Conservation (phyloP, 2,113 vertebrate species). For the Actenoides lindsayi region DNA sequence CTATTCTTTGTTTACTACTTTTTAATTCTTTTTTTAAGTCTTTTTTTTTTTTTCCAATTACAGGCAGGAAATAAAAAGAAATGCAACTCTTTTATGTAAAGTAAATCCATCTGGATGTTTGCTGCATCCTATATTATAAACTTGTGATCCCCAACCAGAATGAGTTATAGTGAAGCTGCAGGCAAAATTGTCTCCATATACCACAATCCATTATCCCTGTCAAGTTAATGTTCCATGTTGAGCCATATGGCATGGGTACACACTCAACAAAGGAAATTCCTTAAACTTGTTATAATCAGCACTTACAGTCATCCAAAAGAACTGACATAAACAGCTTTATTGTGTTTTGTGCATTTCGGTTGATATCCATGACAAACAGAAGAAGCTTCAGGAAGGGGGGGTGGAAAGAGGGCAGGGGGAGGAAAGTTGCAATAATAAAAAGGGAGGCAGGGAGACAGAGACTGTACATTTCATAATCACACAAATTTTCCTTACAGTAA, state of each 20-base stretch:
- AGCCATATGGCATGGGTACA: slow-evolving; percentile 89
- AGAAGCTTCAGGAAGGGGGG: slow-evolving; percentile 60
- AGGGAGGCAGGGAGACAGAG: slow-evolving; percentile 19
- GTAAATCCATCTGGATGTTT: slow-evolving; percentile 84
- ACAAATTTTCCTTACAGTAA: slow-evolving; percentile 69
- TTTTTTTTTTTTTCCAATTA: slow-evolving; percentile 70
- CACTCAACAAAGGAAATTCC: slow-evolving; percentile 89
- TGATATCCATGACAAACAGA: slow-evolving; percentile 86
- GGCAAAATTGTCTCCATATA: slow-evolving; percentile 87
- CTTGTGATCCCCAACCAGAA: slow-evolving; percentile 84
- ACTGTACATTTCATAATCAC: slow-evolving; percentile 73
- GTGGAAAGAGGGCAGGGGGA: not conserved
- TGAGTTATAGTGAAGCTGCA: slow-evolving; percentile 85
- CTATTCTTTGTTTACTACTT: slow-evolving; percentile 73
- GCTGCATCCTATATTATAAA: slow-evolving; percentile 78
- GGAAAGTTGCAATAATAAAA: slow-evolving; percentile 73
- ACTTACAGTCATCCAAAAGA: slow-evolving; percentile 86
- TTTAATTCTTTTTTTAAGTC: slow-evolving; percentile 63
- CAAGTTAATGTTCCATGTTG: slow-evolving; percentile 93
- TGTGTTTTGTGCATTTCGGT: slow-evolving; percentile 85
- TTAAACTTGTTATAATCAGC: slow-evolving; percentile 91
- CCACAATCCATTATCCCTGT: slow-evolving; percentile 91
- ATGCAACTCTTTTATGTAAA: slow-evolving; percentile 81
- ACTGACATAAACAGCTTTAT: slow-evolving; percentile 88
- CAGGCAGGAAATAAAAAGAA: slow-evolving; percentile 80